Evolutionary conservation across 2,113 vertebrate genomes (phyloP), one percentile per base, ranked within the genome.

Genomic region (Oreochromis tanganicae): DNA sequence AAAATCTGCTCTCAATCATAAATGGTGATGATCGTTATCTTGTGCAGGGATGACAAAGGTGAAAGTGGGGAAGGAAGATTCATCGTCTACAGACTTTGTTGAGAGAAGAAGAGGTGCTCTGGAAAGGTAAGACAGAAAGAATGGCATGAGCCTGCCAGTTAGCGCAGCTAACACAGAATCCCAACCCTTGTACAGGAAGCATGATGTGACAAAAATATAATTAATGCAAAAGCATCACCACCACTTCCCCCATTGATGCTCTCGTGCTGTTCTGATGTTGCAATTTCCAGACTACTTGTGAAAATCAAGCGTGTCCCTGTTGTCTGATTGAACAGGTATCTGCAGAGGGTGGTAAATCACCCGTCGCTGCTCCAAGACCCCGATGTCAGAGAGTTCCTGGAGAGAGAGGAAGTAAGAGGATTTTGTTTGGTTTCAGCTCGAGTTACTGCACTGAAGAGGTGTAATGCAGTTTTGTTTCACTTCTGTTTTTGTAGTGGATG

Each of bases 41-140:
- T 46, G 12, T 3, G 38, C 93, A 99, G 99, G 99, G 87, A 99
- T 99, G 99, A 99, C 99, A 57, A 99, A 99, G 96, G 96, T 99
- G 85, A 99, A 99, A 95, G 98, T 99, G 85, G 99, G 99, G 24
- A 99, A 99, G 90, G 98, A 99, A 90, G 98, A 99, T 82, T 98
- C 97, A 27, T 99, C 99, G 2, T 99, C 98, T 80, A 96, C 96
- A 38, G 98, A 99, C 95, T 99, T 99, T 95, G 96, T 99, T 7
- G 98, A 99, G 92, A 97, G 98, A 90, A 97, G 99, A 88, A 96
- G 99, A 94, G 98, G 98, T 3, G 97, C 98, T 92, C 93, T 99
- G 27, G 98, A 99, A 96, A 98, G 99, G 99, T 99, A 88, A 55
- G 38, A 50, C 8, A 24, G 19, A 12, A 21, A n/a, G 4, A 13